phyloP scores from a whole-genome alignment of 2,888 invertebrate species.

The Teleiodes luculella region DNA sequence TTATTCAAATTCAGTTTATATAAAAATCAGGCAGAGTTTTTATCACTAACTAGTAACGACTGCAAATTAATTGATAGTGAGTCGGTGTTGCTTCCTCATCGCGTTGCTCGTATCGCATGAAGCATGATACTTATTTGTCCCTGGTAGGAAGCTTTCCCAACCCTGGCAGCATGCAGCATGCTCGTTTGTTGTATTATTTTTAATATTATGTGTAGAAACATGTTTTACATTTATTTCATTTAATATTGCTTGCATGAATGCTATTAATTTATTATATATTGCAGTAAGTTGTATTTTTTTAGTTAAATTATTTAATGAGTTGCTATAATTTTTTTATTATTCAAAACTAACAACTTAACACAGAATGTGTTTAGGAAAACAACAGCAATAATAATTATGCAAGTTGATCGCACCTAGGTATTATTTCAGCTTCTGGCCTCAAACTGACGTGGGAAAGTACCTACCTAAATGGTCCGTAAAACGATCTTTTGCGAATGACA shows the following conservation, averaged over 20 bases:
- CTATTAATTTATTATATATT: neutral
- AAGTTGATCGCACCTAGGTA: neutral
- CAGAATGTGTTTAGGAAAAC: constrained; percentile 2
- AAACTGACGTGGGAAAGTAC: no score
- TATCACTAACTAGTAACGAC: neutral
- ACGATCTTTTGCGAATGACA: no score
- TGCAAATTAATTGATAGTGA: constrained; percentile 29
- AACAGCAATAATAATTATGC: no score
- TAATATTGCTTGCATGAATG: neutral
- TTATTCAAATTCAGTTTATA: no score
- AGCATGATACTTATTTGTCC: constrained; percentile 22
- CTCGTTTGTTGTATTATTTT: neutral
- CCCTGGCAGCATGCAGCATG: neutral
- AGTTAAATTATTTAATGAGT: neutral
- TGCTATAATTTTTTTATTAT: neutral
- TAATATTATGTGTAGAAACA: no score
- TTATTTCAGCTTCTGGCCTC: constrained; percentile 2
- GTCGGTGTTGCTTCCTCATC: constrained; percentile 33
- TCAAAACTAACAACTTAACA: neutral
- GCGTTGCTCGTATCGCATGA: constrained; percentile 30
- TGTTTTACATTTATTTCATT: neutral
- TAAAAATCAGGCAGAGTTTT: constrained; percentile 7
- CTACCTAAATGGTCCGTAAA: no score
- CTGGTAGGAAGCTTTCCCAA: neutral
- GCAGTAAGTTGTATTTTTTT: neutral